phyloP scores from a whole-genome alignment of 2,888 invertebrate species.

The Caradrina clavipalpis region DNA sequence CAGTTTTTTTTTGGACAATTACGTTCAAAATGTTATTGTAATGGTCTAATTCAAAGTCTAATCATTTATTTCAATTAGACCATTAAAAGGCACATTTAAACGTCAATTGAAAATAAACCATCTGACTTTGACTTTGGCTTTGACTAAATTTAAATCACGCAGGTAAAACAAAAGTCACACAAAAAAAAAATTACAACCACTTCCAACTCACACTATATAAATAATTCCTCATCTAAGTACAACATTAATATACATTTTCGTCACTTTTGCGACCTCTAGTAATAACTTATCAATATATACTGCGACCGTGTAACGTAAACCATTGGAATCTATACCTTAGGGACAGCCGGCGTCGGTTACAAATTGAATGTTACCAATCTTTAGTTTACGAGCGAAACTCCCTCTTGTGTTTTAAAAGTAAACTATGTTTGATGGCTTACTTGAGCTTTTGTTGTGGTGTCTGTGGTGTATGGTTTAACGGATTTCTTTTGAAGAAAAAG shows the following conservation, averaged over 20 bases:
- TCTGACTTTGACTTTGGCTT: too few species aligned
- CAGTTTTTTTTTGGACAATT: too few species aligned
- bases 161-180: not conserved
- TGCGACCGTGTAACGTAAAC: conserved; percentile 44
- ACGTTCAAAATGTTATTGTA: too few species aligned
- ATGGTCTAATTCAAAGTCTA: too few species aligned
- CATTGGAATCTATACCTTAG: conserved; percentile 43
- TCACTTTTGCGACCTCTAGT: conserved; percentile 19
- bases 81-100: too few species aligned
- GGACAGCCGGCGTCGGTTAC: conserved; percentile 46
- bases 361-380: conserved; percentile 58
- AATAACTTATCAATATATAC: conserved; percentile 59
- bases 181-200: not conserved
- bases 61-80: too few species aligned
- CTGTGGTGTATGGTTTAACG: conserved; percentile 12
- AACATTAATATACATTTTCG: conserved; percentile 53
- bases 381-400: conserved; percentile 47
- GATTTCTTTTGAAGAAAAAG: too few species aligned
- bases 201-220: conserved; percentile 9
- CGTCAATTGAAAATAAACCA: too few species aligned
- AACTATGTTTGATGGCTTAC: conserved; percentile 44
- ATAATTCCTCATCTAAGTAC: conserved; percentile 23
- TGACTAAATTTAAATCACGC: not conserved
- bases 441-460: conserved; percentile 7
- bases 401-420: conserved; percentile 54